Conservation (phyloP, 2,113 vertebrate genomes). For the Pseudopodoces humilis region DNA sequence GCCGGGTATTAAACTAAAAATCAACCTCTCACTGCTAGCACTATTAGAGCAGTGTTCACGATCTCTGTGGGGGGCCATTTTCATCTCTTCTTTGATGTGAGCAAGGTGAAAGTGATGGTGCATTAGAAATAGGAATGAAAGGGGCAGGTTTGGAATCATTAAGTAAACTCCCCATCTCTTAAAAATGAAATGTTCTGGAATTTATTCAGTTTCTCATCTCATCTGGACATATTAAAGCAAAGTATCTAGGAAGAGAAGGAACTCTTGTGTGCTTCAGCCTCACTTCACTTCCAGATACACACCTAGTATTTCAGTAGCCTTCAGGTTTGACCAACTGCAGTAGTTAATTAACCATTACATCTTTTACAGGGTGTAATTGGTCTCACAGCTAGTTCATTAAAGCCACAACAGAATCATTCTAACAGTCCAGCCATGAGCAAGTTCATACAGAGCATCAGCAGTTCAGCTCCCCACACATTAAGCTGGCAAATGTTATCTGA, state of each 20-base stretch:
- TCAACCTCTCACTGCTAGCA: constrained; percentile 8
- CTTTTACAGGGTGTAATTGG: constrained; percentile 18
- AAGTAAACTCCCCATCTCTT: constrained; percentile 2
- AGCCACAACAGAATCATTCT: constrained; percentile 14
- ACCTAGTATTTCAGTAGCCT: not conserved
- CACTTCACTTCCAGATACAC: not conserved
- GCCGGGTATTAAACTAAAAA: not conserved
- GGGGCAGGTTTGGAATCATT: not conserved
- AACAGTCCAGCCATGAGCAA: constrained; percentile 13
- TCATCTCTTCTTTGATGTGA: constrained; percentile 29
- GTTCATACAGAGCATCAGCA: constrained; percentile 1
- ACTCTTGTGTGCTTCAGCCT: not conserved
- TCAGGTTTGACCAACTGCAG: not conserved
- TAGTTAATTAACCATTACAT: constrained; percentile 44
- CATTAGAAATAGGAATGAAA: constrained; percentile 36
- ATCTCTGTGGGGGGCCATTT: constrained; percentile 21
- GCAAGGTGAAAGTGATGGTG: constrained; percentile 9
- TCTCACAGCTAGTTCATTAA: constrained; percentile 36
- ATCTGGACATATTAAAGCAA: not conserved
- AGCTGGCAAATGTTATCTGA: not conserved
- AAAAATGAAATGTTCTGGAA: constrained; percentile 17
- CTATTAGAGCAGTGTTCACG: not conserved
- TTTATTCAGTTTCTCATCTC: not conserved
- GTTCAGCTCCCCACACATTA: not conserved
- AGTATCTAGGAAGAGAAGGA: not conserved